Evolutionary conservation across 2,888 invertebrate species (phyloP).

Genomic region (Chydorus sphaericus): DNA sequence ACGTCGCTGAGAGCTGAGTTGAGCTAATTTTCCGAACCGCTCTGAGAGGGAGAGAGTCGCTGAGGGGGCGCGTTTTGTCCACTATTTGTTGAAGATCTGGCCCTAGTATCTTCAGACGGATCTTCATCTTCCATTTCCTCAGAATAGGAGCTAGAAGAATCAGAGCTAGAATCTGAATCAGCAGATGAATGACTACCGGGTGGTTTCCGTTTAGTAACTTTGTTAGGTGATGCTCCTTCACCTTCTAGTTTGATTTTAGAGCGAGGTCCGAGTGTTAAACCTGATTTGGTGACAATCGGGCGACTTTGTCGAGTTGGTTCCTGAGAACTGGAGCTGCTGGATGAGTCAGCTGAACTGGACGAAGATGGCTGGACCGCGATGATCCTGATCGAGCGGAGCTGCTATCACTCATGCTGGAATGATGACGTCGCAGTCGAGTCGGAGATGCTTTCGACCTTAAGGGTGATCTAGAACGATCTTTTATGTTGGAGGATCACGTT

Average conservation of each 20-base stretch:
- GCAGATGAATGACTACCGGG: background rate
- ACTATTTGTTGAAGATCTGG: too few relatives aligned
- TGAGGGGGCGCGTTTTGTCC: constrained; percentile 27
- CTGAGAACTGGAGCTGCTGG: background rate
- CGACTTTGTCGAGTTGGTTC: background rate
- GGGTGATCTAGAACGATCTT: background rate
- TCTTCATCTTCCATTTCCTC: background rate
- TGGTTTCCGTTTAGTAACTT: background rate
- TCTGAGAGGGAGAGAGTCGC: constrained; percentile 70
- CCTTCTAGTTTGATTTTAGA: too few relatives aligned
- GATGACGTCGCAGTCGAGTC: background rate
- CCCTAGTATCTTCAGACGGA: too few relatives aligned
- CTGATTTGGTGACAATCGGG: too few relatives aligned
- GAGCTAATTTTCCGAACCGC: constrained; percentile 78
- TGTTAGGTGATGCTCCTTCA: too few relatives aligned
- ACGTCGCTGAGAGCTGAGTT: constrained; percentile 74
- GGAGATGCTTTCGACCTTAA: background rate
- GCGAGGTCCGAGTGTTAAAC: too few relatives aligned
- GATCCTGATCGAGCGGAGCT: background rate
- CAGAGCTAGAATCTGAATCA: background rate
- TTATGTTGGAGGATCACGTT: background rate
- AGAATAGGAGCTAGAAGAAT: background rate
- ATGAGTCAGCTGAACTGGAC: background rate
- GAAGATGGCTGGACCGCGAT: background rate
- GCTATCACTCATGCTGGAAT: background rate